These are phyloP conservation scores for Tragelaphus imberbis DNA, from an alignment of 2,113 vertebrate genomes.

Conservation along the genomic window DNA sequence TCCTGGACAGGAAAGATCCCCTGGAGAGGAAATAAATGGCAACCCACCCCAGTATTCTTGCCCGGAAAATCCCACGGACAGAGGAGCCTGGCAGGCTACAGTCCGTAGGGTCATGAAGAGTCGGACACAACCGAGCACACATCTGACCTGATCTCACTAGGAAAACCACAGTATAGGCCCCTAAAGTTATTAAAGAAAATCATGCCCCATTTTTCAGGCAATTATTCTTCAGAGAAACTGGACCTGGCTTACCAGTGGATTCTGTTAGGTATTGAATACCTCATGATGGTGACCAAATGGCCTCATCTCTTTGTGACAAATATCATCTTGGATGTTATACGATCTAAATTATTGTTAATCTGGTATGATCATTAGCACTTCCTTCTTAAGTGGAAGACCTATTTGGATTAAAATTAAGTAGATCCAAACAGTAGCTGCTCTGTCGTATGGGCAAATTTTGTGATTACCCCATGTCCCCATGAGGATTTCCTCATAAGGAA, in stretches of 20 bases:
- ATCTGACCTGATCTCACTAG: background rate
- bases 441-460: background rate
- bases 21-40: background rate
- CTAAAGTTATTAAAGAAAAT: background rate
- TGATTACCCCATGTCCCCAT: background rate
- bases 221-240: background rate
- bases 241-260: background rate
- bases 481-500: background rate
- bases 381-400: background rate
- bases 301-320: too few relatives aligned
- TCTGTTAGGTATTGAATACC: background rate
- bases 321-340: background rate
- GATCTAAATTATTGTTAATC: background rate
- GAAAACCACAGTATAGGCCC: background rate
- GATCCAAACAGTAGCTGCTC: background rate
- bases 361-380: background rate
- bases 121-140: background rate
- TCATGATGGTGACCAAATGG: background rate
- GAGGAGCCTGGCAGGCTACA: background rate
- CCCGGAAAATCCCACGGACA: background rate
- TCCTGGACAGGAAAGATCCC: background rate
- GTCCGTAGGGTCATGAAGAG: background rate
- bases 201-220: background rate
- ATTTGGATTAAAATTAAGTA: background rate
- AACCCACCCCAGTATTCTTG: background rate